These are phyloP conservation scores for Odontophorus gujanensis DNA, from an alignment of 2,113 vertebrate species.

Conservation along the genomic window DNA sequence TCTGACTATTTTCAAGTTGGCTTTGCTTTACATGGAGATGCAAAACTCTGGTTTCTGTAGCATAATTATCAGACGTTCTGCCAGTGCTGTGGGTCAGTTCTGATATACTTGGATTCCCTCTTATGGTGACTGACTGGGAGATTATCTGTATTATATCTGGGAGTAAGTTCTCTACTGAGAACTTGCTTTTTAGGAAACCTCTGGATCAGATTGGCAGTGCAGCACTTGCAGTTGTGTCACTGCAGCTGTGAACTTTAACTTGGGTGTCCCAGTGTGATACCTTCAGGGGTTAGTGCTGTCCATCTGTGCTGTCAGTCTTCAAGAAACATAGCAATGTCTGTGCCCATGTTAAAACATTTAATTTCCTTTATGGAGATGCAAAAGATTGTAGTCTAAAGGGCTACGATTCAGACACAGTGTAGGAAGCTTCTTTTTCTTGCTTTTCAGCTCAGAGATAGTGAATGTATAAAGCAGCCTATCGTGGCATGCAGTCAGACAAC, in stretches of 20 bases:
- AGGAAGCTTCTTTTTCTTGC: not conserved
- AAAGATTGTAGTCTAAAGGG: not conserved
- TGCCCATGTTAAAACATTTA: not conserved
- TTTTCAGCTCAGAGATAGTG: accelerated
- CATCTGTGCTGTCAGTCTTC: no score
- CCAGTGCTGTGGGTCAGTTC: not conserved
- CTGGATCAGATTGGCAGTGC: not conserved
- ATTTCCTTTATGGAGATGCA: not conserved
- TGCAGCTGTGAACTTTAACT: not conserved
- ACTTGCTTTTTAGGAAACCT: not conserved
- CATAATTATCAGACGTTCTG: not conserved
- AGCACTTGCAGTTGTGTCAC: not conserved
- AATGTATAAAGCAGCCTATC: not conserved
- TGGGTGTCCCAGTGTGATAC: not conserved
- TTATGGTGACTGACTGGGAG: not conserved
- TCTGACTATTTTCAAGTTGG: not conserved
- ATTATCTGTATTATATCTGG: not conserved
- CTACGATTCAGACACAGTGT: not conserved
- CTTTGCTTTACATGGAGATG: not conserved
- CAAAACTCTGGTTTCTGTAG: not conserved
- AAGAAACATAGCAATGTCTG: not conserved
- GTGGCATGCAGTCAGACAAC: not conserved
- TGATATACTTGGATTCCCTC: not conserved
- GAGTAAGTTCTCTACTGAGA: not conserved
- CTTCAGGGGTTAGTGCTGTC: not conserved